These are phyloP conservation scores for Ambastaia sidthimunki DNA, from an alignment of 2,797 vertebrate species.

Conservation along the genomic window DNA sequence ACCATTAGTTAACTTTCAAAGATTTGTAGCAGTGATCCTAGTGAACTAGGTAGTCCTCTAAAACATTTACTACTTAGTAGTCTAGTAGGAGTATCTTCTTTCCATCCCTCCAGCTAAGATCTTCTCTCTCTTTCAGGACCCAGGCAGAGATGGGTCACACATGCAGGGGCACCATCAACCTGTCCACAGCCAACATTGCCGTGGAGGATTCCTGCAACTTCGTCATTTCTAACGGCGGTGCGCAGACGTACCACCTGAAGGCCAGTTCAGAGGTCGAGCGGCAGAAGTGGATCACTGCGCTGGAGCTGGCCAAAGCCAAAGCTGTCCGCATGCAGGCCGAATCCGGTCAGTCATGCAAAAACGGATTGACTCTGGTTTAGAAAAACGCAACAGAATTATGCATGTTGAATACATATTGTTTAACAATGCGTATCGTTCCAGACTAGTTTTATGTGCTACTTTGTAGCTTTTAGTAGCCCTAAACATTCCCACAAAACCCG, in stretches of 20 bases:
- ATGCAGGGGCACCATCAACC: constrained; percentile 94
- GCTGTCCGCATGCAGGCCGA: constrained; percentile 91
- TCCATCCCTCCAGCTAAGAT: constrained; percentile 7
- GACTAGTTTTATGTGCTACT: no score
- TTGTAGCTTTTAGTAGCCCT: neutral
- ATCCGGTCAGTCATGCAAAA: constrained; percentile 79
- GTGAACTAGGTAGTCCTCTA: no score
- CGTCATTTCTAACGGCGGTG: constrained; percentile 93
- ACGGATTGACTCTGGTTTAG: neutral
- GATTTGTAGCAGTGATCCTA: no score
- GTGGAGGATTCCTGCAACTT: constrained; percentile 98
- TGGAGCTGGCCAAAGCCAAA: constrained; percentile 94
- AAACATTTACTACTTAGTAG: no score
- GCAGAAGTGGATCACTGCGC: constrained; percentile 94
- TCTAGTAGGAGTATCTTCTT: neutral
- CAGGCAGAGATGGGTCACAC: constrained; percentile 98
- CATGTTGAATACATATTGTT: neutral
- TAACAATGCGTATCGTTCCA: no score
- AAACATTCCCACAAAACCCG: neutral
- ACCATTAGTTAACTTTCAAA: no score
- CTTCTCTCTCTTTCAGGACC: constrained; percentile 74
- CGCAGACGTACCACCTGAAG: constrained; percentile 96
- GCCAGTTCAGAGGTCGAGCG: constrained; percentile 94
- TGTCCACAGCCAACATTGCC: constrained; percentile 92
- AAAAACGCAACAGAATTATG: neutral